phyloP scores from a whole-genome alignment of 2,888 invertebrate genomes.

The Taenaris catops region DNA sequence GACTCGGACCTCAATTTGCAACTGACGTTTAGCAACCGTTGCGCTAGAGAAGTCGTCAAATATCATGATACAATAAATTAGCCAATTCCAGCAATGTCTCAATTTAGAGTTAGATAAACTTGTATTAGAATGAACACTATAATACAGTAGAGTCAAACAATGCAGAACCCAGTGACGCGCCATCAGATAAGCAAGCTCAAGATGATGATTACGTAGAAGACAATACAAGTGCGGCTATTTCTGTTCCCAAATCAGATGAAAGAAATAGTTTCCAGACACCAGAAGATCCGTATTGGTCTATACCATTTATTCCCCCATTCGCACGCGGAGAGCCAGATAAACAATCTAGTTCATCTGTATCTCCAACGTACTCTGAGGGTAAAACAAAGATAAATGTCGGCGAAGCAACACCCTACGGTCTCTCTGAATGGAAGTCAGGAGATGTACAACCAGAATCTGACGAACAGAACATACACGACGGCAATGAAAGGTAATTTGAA shows the following conservation, averaged over 20 bases:
- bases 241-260: background rate
- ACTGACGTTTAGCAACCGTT: no score
- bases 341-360: background rate
- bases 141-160: no score
- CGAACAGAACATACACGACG: background rate
- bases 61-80: no score
- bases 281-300: background rate
- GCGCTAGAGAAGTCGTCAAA: no score
- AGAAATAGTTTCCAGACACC: no score
- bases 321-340: conserved; percentile 15
- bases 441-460: background rate
- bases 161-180: no score
- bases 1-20: no score
- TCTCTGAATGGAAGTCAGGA: conserved; percentile 4
- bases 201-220: conserved; percentile 1
- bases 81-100: no score
- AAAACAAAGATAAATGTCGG: conserved; percentile 12
- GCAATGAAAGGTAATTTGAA: no score
- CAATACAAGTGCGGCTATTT: background rate
- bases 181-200: background rate
- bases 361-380: conserved; percentile 5
- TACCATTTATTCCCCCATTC: conserved; percentile 2
- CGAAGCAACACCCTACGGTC: conserved; percentile 7
- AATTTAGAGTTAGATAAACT: no score
- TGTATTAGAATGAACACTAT: no score